These are phyloP conservation scores for Melanotaenia parkinsoni DNA, from an alignment of 2,797 vertebrate species.

Conservation along the genomic window DNA sequence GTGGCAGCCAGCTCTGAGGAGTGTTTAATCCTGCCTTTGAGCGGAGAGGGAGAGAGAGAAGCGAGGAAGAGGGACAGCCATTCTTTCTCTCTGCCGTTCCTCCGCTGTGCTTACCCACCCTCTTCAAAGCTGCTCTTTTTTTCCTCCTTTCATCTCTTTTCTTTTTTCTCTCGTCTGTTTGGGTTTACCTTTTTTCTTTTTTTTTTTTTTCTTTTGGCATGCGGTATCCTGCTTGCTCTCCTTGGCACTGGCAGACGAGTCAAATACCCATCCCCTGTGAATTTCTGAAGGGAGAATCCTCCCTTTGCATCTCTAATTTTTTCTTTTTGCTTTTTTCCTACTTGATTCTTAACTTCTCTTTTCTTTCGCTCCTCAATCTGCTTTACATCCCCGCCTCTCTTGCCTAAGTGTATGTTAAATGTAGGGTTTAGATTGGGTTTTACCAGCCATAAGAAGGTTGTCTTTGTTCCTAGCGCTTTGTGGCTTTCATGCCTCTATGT, in stretches of 20 bases:
- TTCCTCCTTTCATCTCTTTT: conserved; percentile 73
- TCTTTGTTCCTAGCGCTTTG: conserved; percentile 35
- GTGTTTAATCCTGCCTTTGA: conserved; percentile 83
- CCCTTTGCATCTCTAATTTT: conserved; percentile 51
- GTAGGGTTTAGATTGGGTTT: conserved; percentile 41
- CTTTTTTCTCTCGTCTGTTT: conserved; percentile 77
- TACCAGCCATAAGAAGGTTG: conserved; percentile 36
- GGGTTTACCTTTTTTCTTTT: conserved; percentile 65
- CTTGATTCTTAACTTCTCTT: conserved; percentile 56
- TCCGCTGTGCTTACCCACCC: conserved; percentile 68
- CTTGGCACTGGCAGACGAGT: conserved; percentile 65
- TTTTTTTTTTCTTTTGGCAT: conserved; percentile 64
- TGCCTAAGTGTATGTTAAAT: conserved; percentile 32
- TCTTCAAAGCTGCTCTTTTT: conserved; percentile 81
- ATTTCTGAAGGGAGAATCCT: conserved; percentile 53
- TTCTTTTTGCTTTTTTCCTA: conserved; percentile 59
- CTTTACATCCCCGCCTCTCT: conserved; percentile 41
- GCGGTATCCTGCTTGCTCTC: conserved; percentile 63
- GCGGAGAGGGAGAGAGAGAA: conserved; percentile 57
- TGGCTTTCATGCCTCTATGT: conserved; percentile 20
- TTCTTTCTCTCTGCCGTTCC: conserved; percentile 69
- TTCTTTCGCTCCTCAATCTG: conserved; percentile 38
- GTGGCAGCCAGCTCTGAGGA: conserved; percentile 76
- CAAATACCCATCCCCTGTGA: conserved; percentile 70
- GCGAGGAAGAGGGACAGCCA: conserved; percentile 71